phyloP scores from a whole-genome alignment of 2,113 vertebrate genomes.

The Ptilorrhoa leucosticta region DNA sequence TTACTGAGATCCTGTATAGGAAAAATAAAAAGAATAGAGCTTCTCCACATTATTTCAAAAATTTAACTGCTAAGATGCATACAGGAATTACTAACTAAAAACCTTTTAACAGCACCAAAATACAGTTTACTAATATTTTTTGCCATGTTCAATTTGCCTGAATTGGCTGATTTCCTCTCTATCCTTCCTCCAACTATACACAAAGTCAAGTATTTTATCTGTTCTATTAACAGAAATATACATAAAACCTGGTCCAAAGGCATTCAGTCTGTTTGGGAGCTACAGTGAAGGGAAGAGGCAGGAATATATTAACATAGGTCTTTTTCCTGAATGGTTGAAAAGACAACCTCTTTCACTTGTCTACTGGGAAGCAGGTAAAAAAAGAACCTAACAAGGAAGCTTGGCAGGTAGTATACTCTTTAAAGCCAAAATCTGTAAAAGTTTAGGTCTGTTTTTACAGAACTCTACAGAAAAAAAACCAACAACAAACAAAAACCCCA shows the following conservation, averaged over 20 bases:
- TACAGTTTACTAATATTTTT: neutral
- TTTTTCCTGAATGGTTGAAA: neutral
- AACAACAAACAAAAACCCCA: neutral
- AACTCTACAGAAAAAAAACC: neutral
- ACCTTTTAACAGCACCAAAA: neutral
- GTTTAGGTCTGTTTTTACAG: neutral
- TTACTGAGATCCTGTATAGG: slow-evolving; percentile 90
- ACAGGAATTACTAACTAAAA: neutral
- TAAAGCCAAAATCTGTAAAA: neutral
- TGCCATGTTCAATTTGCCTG: neutral
- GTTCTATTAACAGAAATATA: neutral
- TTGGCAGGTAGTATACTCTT: neutral
- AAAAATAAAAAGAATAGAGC: neutral
- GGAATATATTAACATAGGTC: neutral
- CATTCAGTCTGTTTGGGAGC: neutral
- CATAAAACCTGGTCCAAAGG: neutral
- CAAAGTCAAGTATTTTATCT: neutral
- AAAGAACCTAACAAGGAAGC: neutral
- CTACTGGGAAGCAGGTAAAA: neutral
- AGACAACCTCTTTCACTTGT: neutral
- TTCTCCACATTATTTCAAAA: neutral
- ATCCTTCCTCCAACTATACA: neutral
- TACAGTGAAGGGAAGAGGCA: neutral
- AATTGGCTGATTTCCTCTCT: neutral
- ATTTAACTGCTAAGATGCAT: neutral